Evolutionary conservation across 2,888 invertebrate genomes (phyloP).

Genomic region (Trichopria drosophilae): DNA sequence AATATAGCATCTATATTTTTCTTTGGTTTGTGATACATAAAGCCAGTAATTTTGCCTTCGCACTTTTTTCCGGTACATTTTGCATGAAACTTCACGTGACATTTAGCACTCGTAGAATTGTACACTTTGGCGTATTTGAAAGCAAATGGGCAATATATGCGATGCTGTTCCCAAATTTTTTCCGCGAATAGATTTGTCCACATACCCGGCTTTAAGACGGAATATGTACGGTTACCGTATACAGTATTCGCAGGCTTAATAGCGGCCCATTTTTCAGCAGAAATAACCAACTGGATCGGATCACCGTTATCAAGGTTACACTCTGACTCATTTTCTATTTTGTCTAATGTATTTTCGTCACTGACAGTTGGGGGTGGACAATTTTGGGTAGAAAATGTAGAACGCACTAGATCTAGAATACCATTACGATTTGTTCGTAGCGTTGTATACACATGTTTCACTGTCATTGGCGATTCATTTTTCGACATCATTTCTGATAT

Average conservation of each 20-base stretch:
- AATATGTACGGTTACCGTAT: conserved; percentile 1
- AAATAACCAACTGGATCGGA: conserved; percentile 7
- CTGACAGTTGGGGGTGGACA: too few relatives aligned
- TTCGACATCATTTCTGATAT: conserved; percentile 7
- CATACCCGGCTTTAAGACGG: conserved; percentile 3
- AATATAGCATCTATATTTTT: conserved; percentile 19
- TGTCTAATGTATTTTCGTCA: too few relatives aligned
- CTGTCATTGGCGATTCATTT: neutral
- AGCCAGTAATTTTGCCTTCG: too few relatives aligned
- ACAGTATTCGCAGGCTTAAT: conserved; percentile 10
- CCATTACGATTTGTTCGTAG: conserved; percentile 8
- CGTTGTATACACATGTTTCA: conserved; percentile 16
- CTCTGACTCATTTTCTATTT: too few relatives aligned
- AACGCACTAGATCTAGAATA: neutral
- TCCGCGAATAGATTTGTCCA: conserved; percentile 21
- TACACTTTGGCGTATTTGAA: conserved; percentile 19
- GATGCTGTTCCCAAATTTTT: conserved; percentile 21
- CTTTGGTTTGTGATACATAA: conserved; percentile 12
- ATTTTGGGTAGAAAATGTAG: too few relatives aligned
- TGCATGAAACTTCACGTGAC: conserved; percentile 9
- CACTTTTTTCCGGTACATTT: conserved; percentile 10
- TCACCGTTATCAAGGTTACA: too few relatives aligned
- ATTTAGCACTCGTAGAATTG: conserved; percentile 6
- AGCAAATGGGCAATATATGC: conserved; percentile 18
- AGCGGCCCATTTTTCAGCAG: conserved; percentile 11